Base-by-base conservation (phyloP, 2,797 vertebrate species). In the Lacerta agilis region DNA sequence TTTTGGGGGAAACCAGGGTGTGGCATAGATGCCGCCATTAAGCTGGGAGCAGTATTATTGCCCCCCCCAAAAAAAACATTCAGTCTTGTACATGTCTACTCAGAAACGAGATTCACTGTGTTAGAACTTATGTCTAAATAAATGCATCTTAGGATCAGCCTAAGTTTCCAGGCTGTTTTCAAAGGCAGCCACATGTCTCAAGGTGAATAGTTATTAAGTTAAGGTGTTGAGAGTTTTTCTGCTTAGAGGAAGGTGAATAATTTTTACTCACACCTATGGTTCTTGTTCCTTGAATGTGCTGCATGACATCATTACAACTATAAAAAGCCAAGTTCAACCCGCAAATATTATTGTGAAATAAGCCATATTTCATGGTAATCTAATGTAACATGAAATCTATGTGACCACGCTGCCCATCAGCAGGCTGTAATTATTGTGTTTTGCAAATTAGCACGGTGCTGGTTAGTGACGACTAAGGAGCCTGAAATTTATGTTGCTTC, bases 401-500 rank as follows among this genome's bases (percentile, higher is more conserved):
- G 41, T 8, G 79, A 0, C 27, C 79, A 3, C 76, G 43, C 13
- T 87, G 8, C 58, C 13, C 8, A 17, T 49, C 83, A n/a, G 7
- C 69, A 90, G 83, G 45, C 20, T 13, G 25, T 78, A 83, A 83
- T 89, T 82, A 86, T 90, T 92, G 85, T 76, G 69, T 71, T 0
- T 76, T 72, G 43, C 18, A 41, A 80, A 3, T 71, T 82, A 87
- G 55, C 66, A 75, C 8, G 25, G 5, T 86, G 49, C 36, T 84
- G 20, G 71, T 23, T 87, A 91, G 83, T 86, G 75, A 38, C 0
- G 88, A n/a, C n/a, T 20, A 91, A 92, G 86, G 38, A 49, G 38
- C 4, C 17, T 86, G 43, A 92, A 92, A 88, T 89, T 66, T 84
- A n/a, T 89, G 41, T 87, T 83, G 80, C 23, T 85, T 83, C 58